phyloP scores from a whole-genome alignment of 2,113 vertebrate genomes.

The Rhinolophus ferrumequinum region DNA sequence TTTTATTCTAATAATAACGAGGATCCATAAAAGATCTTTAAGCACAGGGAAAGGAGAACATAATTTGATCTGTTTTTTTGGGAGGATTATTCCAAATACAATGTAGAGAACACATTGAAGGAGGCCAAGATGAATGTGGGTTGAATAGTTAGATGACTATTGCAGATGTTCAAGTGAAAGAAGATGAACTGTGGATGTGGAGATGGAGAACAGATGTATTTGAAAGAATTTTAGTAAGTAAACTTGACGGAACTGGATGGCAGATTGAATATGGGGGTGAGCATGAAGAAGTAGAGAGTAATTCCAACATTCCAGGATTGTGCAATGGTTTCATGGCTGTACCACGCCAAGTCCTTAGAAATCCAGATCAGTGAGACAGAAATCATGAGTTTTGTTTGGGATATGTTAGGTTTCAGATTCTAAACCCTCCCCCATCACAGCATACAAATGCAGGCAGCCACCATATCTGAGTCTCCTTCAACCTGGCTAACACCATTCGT shows the following conservation, averaged over 20 bases:
- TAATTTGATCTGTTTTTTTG: neutral
- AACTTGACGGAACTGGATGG: neutral
- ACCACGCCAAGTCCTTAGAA: neutral
- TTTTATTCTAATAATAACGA: neutral
- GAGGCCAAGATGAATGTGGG: neutral
- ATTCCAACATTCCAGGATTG: neutral
- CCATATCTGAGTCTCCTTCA: too few species aligned
- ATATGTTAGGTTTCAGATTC: neutral
- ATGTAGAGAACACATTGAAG: neutral
- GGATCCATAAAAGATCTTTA: neutral
- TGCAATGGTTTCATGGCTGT: neutral
- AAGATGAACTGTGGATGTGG: neutral
- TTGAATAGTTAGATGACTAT: neutral
- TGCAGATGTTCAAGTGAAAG: neutral
- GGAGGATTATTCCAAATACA: neutral
- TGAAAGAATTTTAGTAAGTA: neutral
- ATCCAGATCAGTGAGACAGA: neutral
- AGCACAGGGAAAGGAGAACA: neutral
- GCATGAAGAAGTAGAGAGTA: neutral
- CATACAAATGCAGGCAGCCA: too few species aligned
- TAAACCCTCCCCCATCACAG: neutral
- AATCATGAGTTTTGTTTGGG: neutral
- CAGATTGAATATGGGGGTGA: neutral
- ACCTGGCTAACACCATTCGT: too few species aligned
- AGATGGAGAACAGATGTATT: neutral